A percentile compares a stretch with the other conserved stretches of the same genome.
phyloP scores from a whole-genome alignment of 2,113 vertebrate genomes.

The Fregetta grallaria region DNA sequence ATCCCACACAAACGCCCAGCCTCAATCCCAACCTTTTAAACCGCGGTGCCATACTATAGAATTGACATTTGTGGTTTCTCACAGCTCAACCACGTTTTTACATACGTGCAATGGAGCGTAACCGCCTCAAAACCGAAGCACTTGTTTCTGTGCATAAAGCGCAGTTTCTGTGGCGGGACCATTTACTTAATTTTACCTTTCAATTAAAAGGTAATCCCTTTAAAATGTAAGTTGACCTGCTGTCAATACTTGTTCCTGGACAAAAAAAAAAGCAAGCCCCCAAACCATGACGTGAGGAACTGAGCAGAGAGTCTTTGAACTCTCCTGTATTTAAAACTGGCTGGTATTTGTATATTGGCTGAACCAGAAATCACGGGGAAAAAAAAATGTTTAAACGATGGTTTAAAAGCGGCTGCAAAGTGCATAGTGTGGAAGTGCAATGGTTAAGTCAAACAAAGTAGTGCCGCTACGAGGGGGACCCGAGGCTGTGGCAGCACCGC shows the following conservation, averaged over 20 bases:
- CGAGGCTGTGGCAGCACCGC: neutral
- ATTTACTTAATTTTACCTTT: neutral
- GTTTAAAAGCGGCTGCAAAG: neutral
- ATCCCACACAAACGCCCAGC: neutral
- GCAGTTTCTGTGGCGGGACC: neutral
- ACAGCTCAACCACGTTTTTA: neutral
- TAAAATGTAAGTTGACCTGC: neutral
- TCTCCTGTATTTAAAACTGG: neutral
- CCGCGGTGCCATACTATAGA: neutral
- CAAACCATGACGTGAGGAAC: rapidly evolving
- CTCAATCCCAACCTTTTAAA: neutral
- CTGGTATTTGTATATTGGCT: neutral
- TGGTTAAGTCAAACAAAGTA: neutral
- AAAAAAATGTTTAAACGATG: too few relatives aligned
- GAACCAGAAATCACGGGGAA: neutral
- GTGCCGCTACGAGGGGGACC: neutral
- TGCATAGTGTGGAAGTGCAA: rapidly evolving
- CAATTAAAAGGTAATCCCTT: neutral
- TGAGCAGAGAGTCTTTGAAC: neutral
- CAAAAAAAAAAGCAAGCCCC: neutral
- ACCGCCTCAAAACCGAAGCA: neutral
- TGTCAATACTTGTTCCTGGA: neutral
- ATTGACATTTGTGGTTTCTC: neutral
- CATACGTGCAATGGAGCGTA: neutral
- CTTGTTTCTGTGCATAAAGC: neutral